These are phyloP conservation scores for Platynereis dumerilii DNA, from an alignment of 2,888 invertebrate genomes.

Conservation along the genomic window DNA sequence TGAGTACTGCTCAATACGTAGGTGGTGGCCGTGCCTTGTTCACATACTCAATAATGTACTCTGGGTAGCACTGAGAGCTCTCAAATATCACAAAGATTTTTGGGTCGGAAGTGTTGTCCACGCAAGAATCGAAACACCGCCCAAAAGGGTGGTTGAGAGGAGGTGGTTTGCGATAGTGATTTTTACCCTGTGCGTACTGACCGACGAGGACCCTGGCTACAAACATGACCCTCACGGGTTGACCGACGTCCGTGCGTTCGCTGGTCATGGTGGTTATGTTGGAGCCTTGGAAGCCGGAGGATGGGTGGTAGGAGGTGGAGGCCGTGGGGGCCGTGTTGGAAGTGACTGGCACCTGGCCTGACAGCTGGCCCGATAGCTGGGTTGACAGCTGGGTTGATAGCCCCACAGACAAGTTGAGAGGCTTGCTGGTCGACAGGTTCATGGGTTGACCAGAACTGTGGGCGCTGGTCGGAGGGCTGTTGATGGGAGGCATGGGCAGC, in stretches of 20 bases:
- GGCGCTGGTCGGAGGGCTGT: slow-evolving; percentile 8
- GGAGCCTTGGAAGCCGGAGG: no score
- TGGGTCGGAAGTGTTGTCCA: slow-evolving; percentile 51
- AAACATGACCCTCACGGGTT: slow-evolving; percentile 41
- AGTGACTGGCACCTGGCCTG: background rate
- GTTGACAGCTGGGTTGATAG: background rate
- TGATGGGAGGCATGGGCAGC: slow-evolving; percentile 12
- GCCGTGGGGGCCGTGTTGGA: background rate
- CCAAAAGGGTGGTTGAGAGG: slow-evolving; percentile 51
- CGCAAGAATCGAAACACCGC: slow-evolving; percentile 56
- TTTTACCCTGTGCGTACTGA: slow-evolving; percentile 48
- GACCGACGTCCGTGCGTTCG: no score
- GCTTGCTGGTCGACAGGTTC: background rate
- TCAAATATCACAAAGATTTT: slow-evolving; percentile 60
- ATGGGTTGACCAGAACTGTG: no score
- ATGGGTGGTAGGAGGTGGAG: background rate
- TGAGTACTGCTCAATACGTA: no score
- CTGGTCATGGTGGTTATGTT: no score
- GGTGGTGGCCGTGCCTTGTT: slow-evolving; percentile 17
- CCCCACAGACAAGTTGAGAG: background rate
- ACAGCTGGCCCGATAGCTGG: background rate
- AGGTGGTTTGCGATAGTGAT: slow-evolving; percentile 49
- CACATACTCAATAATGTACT: slow-evolving; percentile 55
- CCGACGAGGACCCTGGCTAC: slow-evolving; percentile 55
- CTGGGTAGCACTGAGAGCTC: slow-evolving; percentile 57